Percentiles rank a stretch among this genome's conserved stretches.
phyloP scores from a whole-genome alignment of 2,797 vertebrate species.

The Falco naumanni region DNA sequence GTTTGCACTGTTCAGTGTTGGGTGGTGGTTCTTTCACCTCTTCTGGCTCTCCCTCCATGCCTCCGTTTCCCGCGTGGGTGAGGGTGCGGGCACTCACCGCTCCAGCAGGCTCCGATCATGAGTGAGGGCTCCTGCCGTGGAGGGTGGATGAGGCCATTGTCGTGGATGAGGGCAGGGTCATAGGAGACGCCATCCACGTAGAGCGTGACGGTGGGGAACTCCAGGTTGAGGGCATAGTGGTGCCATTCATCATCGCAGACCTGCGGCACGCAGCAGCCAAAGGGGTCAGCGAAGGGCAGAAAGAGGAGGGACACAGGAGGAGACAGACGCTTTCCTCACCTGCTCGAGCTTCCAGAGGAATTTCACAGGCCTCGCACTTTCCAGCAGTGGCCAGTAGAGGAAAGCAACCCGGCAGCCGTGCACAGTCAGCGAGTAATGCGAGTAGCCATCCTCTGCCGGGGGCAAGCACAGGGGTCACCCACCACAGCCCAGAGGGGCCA shows the following conservation, averaged over 20 bases:
- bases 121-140: slow-evolving; percentile 86
- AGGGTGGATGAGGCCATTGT: slow-evolving; percentile 94
- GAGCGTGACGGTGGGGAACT: slow-evolving; percentile 94
- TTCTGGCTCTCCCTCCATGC: not conserved
- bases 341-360: slow-evolving; percentile 99
- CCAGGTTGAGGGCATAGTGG: slow-evolving; percentile 94
- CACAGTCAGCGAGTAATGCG: slow-evolving; percentile 93
- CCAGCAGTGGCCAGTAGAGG: slow-evolving; percentile 95
- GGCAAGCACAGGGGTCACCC: not conserved
- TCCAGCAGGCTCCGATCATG: slow-evolving; percentile 95
- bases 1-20: not conserved
- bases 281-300: not conserved
- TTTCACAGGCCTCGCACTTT: slow-evolving; percentile 93
- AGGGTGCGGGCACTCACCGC: slow-evolving; percentile 60
- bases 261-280: slow-evolving; percentile 57
- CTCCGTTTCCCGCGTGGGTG: accelerated
- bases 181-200: slow-evolving; percentile 96
- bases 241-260: slow-evolving; percentile 98
- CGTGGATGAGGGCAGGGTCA: slow-evolving; percentile 95
- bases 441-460: slow-evolving; percentile 91
- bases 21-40: not conserved
- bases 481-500: not conserved
- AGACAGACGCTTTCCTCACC: slow-evolving; percentile 77
- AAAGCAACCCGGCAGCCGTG: slow-evolving; percentile 96
- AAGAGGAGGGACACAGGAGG: not conserved